These are phyloP conservation scores for Drosophila oshimai DNA, from an alignment of 1,140 invertebrate genomes.

Conservation along the genomic window DNA sequence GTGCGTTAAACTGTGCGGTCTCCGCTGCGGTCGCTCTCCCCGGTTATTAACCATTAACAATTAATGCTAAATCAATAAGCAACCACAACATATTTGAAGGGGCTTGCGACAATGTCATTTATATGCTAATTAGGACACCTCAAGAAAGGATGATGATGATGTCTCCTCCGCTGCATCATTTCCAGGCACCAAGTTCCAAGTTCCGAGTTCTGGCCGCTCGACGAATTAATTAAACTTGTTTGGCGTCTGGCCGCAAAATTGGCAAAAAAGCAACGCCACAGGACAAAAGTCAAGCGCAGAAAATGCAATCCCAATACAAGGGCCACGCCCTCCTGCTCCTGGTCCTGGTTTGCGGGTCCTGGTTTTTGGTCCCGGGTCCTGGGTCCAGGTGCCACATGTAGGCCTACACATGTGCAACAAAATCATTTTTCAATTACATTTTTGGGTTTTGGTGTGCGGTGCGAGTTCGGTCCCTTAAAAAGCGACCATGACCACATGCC, in stretches of 20 bases:
- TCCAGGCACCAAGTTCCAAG: conserved; percentile 1
- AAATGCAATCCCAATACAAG: conserved; percentile 31
- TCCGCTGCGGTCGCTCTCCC: conserved; percentile 34
- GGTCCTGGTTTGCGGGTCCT: conserved; percentile 1
- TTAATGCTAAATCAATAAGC: conserved; percentile 76
- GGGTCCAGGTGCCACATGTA: background rate
- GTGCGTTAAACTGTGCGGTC: conserved; percentile 51
- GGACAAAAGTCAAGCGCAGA: conserved; percentile 18
- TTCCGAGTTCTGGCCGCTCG: conserved; percentile 5
- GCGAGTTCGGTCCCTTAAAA: conserved; percentile 46
- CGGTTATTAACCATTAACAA: conserved; percentile 75
- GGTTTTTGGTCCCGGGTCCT: background rate
- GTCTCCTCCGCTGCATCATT: background rate
- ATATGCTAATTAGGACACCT: conserved; percentile 65
- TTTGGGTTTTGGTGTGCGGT: conserved; percentile 65
- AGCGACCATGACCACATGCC: conserved; percentile 33
- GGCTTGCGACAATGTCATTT: conserved; percentile 54
- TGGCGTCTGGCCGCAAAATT: conserved; percentile 54
- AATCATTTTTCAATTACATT: conserved; percentile 80
- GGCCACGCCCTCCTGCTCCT: no score
- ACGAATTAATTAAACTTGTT: conserved; percentile 74
- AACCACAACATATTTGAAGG: conserved; percentile 33
- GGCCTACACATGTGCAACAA: conserved; percentile 72
- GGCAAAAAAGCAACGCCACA: conserved; percentile 37
- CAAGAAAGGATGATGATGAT: background rate